Conservation (phyloP, 2,888 invertebrate species). For the Philonicus albiceps region DNA sequence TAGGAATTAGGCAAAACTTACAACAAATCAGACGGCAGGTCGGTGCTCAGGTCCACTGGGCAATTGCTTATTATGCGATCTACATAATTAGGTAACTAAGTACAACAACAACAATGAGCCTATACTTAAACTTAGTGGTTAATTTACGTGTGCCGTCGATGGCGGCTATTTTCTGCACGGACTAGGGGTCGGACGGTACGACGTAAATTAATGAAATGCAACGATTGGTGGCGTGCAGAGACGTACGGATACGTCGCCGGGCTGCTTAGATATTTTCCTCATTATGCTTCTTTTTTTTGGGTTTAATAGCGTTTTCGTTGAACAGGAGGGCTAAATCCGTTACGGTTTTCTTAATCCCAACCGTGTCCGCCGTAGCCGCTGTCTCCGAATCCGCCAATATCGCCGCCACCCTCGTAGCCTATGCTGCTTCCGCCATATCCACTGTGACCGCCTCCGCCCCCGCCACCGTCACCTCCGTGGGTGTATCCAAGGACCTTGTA, state of each 20-base stretch:
- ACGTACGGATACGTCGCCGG: neutral
- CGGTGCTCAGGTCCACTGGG: neutral
- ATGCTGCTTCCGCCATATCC: slow-evolving; percentile 37
- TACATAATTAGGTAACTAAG: neutral
- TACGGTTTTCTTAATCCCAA: slow-evolving; percentile 12
- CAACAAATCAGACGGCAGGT: neutral
- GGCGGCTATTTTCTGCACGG: neutral
- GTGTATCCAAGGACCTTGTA: slow-evolving; percentile 60
- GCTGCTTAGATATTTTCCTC: neutral
- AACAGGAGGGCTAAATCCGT: neutral
- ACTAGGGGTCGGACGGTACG: slow-evolving; percentile 20
- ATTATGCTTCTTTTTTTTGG: neutral
- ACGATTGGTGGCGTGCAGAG: neutral
- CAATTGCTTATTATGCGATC: neutral
- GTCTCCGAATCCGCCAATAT: slow-evolving; percentile 44
- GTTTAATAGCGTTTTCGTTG: neutral
- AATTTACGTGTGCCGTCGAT: slow-evolving; percentile 14
- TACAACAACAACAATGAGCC: neutral
- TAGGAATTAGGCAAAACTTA: neutral
- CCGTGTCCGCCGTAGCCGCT: slow-evolving; percentile 43
- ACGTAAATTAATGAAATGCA: slow-evolving; percentile 31
- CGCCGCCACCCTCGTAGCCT: slow-evolving; percentile 31
- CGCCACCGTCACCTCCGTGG: slow-evolving; percentile 53
- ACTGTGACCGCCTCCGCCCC: slow-evolving; percentile 53
- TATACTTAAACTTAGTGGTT: neutral